phyloP scores from a whole-genome alignment of 2,888 invertebrate species.

The Calliscelio sp. region DNA sequence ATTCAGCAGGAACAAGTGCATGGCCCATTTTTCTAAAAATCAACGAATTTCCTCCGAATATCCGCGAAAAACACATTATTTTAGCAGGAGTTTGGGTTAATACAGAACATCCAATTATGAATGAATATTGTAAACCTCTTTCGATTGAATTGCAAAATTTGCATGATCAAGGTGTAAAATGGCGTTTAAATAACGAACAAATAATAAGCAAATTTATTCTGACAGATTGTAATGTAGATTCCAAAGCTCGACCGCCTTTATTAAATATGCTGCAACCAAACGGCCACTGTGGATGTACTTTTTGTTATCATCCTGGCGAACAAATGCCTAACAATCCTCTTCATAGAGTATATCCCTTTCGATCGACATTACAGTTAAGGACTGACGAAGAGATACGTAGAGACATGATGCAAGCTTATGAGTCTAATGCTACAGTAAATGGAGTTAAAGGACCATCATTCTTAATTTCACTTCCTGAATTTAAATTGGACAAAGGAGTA shows the following conservation, averaged over 20 bases:
- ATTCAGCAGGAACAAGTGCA: constrained; percentile 33
- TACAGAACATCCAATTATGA: constrained; percentile 49
- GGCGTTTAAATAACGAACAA: constrained; percentile 1
- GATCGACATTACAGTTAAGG: not conserved
- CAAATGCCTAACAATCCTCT: not conserved
- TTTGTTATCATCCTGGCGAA: not conserved
- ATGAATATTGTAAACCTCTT: constrained; percentile 21
- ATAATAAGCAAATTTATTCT: constrained; percentile 15
- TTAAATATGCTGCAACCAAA: constrained; percentile 34
- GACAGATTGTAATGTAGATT: constrained; percentile 20
- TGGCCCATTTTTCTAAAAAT: constrained; percentile 50
- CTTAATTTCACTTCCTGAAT: not conserved
- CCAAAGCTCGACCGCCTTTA: constrained; percentile 17
- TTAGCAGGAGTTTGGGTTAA: constrained; percentile 61
- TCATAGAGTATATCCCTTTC: not conserved
- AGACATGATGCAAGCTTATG: not conserved
- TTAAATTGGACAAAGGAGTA: constrained; percentile 7
- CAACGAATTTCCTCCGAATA: constrained; percentile 58
- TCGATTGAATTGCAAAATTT: constrained; percentile 4
- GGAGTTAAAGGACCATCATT: constrained; percentile 32
- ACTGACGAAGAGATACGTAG: not conserved
- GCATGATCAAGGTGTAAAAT: constrained; percentile 13
- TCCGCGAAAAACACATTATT: constrained; percentile 51
- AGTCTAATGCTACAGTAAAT: not conserved
- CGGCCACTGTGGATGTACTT: not conserved